Evolutionary conservation across 1,140 invertebrate genomes (phyloP), one percentile per base, ranked within the genome.

Genomic region (Bradynema listronoti): DNA sequence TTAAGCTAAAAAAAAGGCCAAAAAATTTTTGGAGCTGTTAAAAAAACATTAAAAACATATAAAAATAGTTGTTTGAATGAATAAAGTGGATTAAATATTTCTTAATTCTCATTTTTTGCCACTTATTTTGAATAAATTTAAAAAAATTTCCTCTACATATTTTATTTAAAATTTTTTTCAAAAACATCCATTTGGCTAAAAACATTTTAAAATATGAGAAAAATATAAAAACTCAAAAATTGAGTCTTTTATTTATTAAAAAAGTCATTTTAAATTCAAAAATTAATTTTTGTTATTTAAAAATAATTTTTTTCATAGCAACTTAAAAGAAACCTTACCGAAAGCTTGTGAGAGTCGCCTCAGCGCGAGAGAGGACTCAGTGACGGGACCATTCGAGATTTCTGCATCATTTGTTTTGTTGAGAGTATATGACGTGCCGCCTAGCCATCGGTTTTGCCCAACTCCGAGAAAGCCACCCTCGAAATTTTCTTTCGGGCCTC

Each of bases 331-430:
- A 60, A 22, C 52, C 36, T 22, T 50, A 63, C 60, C 60, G 36
- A 63, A 63, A 51, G 57, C 58, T 19, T 62, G 42, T 4, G 60
- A 63, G 19, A 63, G 33, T 62, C 52, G 58, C 2, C 60, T 7
- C 0, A 63, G 19, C 32, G 60, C 60, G 22, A 63, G 19, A 27
- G 49, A 65, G 1, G 52, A 47, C 16, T 63, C 58, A 14, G 61
- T 16, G 22, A 63, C 61, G 6, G 60, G 60, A 25, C 61, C 60
- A 25, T 63, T 63, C 22, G 33, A 25, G 41, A 16, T 30, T 29
- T 14, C 27, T 24, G 14, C 4, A 9, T 47, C 43, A 52, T 25
- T 25, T 9, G 9, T 49, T 49, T 49, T 6, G 11, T 58, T n/a
- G 14, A 27, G 16, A 61, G 19, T n/a, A 57, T 24, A 6, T 34